Evolutionary conservation across 2,888 invertebrate genomes (phyloP), one percentile per base, ranked within the genome.

Genomic region (Pantelozetes paolii): DNA sequence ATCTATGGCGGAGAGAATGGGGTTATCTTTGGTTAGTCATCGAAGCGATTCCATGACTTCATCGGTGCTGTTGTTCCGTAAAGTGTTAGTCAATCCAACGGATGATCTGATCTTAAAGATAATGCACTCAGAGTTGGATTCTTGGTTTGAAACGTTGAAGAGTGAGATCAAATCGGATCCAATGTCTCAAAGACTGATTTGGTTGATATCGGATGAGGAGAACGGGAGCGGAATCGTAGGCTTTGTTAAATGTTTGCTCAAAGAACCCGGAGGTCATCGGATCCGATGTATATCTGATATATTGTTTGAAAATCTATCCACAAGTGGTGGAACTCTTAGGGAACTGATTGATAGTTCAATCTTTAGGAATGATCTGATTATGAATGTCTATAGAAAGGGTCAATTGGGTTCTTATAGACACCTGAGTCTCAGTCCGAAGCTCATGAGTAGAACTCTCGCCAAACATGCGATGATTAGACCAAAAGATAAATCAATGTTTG

Each of bases 401-500:
- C 13, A 26, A 5, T 26, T 23, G 6, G 69, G 69, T 36, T 69
- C 69, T 1, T 69, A 36, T 45, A 2, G 69, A 45, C 3, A 36
- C 18, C n/a, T 69, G 23, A 18, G 13, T 26, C 2, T 69, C 2
- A 30, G 2, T 26, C 2, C 5, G 11, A 13, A 45, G 1, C 8
- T 36, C 2, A 3, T 69, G 18, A 59, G 28, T 13, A 59, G 28
- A 30, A 15, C 18, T 28, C 28, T 1, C 28, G 13, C 5, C 59
- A 26, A 26, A 26, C 69, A 96, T 84, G 97, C 97, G 18, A 97
- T 93, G 83, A 90, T 97, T 71, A 89, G 89, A n/a, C 88, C 95
- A 81, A 98, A 98, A 74, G 98, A 98, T 84, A 86, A 98, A 78
- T 89, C 95, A 28, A 95, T 91, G 79, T 86, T 94, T 78, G 88